Evolutionary conservation across 2,113 vertebrate genomes (phyloP).

Genomic region (Struthio camelus): DNA sequence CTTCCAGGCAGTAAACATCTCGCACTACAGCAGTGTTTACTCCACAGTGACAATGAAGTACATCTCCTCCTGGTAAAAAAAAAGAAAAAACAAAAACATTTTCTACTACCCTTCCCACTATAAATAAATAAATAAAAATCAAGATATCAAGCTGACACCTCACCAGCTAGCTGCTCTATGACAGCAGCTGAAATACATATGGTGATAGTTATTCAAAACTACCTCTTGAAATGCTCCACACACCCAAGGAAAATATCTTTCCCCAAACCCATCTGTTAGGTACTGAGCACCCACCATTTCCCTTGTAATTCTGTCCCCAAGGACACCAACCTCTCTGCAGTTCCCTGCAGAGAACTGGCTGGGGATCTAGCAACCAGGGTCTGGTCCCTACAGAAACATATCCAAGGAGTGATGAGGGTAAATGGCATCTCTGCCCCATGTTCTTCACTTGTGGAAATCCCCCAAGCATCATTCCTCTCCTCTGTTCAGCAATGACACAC

Average conservation of each 20-base stretch:
- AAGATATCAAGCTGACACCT: constrained; percentile 25
- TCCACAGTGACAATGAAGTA: neutral
- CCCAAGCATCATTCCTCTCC: neutral
- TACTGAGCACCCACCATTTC: constrained; percentile 22
- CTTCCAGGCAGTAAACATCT: neutral
- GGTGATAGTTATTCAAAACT: constrained; percentile 40
- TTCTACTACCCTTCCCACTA: neutral
- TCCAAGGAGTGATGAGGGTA: neutral
- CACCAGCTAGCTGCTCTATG: constrained; percentile 56
- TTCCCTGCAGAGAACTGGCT: neutral
- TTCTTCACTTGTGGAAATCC: neutral
- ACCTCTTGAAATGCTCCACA: constrained; percentile 46
- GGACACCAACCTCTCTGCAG: neutral
- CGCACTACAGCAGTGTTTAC: neutral
- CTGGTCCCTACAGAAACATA: neutral
- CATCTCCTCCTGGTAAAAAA: neutral
- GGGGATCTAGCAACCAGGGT: neutral
- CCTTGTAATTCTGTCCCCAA: neutral
- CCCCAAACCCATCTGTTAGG: constrained; percentile 47
- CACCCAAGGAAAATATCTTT: constrained; percentile 37
- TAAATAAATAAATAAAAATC: neutral
- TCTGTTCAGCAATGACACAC: neutral
- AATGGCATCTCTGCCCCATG: neutral
- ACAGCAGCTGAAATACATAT: constrained; percentile 46
- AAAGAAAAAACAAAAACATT: neutral